Evolutionary conservation across 2,797 vertebrate species (phyloP).

Genomic region (Rhinogobio ventralis): DNA sequence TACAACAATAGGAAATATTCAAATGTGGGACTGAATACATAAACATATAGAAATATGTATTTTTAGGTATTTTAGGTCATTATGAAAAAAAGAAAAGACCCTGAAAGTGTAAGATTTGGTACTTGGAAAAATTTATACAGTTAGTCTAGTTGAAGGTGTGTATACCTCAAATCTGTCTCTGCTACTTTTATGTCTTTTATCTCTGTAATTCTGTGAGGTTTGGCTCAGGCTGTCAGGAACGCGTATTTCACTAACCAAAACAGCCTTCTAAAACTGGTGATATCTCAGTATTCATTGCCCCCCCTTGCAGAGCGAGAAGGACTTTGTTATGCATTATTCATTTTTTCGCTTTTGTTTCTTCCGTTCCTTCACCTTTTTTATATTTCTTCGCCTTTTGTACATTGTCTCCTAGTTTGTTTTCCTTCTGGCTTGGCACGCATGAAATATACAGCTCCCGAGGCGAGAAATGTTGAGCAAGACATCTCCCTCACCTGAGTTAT

Average conservation of each 20-base stretch:
- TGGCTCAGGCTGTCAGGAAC: constrained; percentile 34
- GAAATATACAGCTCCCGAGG: constrained; percentile 46
- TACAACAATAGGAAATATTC: background rate
- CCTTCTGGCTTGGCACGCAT: constrained; percentile 32
- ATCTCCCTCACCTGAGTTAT: constrained; percentile 37
- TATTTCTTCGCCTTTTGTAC: constrained; percentile 46
- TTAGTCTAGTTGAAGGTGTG: constrained; percentile 37
- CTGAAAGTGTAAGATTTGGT: background rate
- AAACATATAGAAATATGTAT: background rate
- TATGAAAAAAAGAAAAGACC: background rate
- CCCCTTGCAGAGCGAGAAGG: constrained; percentile 35
- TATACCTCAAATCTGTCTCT: constrained; percentile 13
- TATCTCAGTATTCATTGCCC: constrained; percentile 52
- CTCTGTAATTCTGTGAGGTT: constrained; percentile 33
- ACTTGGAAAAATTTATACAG: constrained; percentile 42
- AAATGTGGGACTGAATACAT: background rate
- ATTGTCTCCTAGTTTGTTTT: constrained; percentile 39
- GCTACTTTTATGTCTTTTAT: constrained; percentile 14
- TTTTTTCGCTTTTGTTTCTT: constrained; percentile 38
- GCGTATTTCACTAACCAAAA: constrained; percentile 29
- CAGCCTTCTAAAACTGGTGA: constrained; percentile 34
- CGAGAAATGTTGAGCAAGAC: constrained; percentile 32
- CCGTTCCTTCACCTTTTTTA: constrained; percentile 14
- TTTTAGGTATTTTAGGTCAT: background rate
- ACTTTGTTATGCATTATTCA: constrained; percentile 57